These are phyloP conservation scores for Acanthisitta chloris DNA, from an alignment of 2,113 vertebrate species.

Conservation along the genomic window DNA sequence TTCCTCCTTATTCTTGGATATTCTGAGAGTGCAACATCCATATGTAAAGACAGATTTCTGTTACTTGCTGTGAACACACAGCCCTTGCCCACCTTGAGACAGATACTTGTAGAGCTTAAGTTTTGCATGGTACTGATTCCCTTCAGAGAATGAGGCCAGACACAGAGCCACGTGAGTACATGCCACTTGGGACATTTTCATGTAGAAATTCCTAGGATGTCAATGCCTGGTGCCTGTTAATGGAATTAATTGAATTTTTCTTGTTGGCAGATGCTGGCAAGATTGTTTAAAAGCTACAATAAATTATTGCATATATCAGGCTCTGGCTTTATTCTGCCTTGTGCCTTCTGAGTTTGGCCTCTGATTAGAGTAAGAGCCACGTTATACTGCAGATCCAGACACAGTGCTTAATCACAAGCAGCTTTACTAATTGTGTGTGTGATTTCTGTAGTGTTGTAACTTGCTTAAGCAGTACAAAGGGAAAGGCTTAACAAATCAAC, in stretches of 20 bases:
- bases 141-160: neutral
- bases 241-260: neutral
- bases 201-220: neutral
- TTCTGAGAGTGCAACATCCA: neutral
- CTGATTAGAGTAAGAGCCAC: neutral
- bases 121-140: neutral
- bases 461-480: constrained; percentile 20
- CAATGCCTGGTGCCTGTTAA: neutral
- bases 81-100: neutral
- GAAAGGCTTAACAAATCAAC: neutral
- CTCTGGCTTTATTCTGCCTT: neutral
- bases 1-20: neutral
- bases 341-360: neutral
- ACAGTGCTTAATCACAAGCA: neutral
- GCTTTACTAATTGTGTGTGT: constrained; percentile 19
- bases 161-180: neutral
- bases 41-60: neutral
- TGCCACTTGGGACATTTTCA: neutral
- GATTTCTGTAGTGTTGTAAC: constrained; percentile 18
- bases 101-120: neutral
- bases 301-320: neutral
- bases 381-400: neutral
- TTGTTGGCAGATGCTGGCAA: neutral
- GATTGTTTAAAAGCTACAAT: neutral
- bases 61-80: neutral